These are phyloP conservation scores for Tyrophagus putrescentiae DNA, from an alignment of 1,140 invertebrate genomes.

Conservation along the genomic window DNA sequence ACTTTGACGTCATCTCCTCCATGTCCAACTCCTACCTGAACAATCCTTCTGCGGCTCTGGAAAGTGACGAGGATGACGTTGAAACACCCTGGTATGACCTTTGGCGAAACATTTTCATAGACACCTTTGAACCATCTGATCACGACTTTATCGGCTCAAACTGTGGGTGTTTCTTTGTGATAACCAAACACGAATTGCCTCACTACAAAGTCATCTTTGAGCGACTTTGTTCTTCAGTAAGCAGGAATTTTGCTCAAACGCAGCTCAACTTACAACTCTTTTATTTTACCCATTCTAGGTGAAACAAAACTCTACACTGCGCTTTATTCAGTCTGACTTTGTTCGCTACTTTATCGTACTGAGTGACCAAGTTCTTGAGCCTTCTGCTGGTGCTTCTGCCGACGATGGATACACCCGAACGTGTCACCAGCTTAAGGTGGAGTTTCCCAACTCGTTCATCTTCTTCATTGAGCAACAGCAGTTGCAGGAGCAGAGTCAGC, in stretches of 20 bases:
- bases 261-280: constrained; percentile 13
- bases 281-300: constrained; percentile 18
- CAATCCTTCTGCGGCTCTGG: background rate
- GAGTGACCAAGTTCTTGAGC: constrained; percentile 14
- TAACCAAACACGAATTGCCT: constrained; percentile 18
- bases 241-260: background rate
- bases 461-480: constrained; percentile 9
- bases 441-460: constrained; percentile 15
- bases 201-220: constrained; percentile 19
- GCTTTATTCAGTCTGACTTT: constrained; percentile 11
- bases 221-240: constrained; percentile 11
- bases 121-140: constrained; percentile 15
- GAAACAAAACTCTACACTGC: constrained; percentile 10
- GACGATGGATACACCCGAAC: background rate
- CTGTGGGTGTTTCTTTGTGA: constrained; percentile 23
- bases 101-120: constrained; percentile 22
- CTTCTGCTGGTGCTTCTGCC: background rate
- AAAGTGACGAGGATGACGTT: background rate
- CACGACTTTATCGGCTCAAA: constrained; percentile 25
- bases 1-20: constrained; percentile 12
- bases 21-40: constrained; percentile 12
- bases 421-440: constrained; percentile 3
- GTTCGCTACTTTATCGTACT: constrained; percentile 2
- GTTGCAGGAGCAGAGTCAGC: background rate
- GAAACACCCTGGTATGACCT: constrained; percentile 25